Evolutionary conservation across 2,888 invertebrate species (phyloP).

Genomic region (Trichacis sp.): DNA sequence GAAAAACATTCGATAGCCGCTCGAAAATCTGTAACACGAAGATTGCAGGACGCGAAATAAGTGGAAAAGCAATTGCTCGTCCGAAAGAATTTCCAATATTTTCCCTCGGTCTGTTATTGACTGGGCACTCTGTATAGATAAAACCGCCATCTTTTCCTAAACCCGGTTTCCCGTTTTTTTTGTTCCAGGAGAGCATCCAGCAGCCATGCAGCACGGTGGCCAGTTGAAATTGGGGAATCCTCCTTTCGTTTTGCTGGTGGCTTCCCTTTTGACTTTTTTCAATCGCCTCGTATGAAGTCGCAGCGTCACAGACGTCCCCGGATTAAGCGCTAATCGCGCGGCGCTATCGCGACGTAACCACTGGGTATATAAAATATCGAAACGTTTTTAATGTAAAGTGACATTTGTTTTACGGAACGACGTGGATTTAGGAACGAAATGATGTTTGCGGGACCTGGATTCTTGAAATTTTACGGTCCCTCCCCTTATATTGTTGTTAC

Average conservation of each 20-base stretch:
- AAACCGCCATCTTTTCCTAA: constrained; percentile 3
- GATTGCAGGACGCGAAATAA: constrained; percentile 7
- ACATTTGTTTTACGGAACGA: neutral
- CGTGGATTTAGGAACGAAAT: constrained; percentile 7
- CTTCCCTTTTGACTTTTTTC: constrained; percentile 74
- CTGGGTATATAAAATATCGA: constrained; percentile 24
- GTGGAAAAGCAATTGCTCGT: constrained; percentile 11
- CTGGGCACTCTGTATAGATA: constrained; percentile 2
- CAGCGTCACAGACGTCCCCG: constrained; percentile 14
- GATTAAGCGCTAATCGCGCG: constrained; percentile 1
- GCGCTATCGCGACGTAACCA: constrained; percentile 20
- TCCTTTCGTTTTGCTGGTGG: constrained; percentile 78
- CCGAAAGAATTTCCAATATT: constrained; percentile 25
- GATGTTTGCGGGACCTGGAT: constrained; percentile 11
- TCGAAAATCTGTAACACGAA: constrained; percentile 3
- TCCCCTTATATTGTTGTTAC: constrained; percentile 14
- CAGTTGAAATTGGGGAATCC: constrained; percentile 77
- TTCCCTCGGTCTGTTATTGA: constrained; percentile 28
- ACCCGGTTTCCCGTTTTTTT: constrained; percentile 12
- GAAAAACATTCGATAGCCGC: neutral
- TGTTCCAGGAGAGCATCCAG: constrained; percentile 82
- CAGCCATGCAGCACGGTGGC: constrained; percentile 86
- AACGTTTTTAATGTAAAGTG: constrained; percentile 2
- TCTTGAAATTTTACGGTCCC: constrained; percentile 14
- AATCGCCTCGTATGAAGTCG: constrained; percentile 59